phyloP scores from a whole-genome alignment of 2,797 vertebrate species.

The Dermochelys coriacea region DNA sequence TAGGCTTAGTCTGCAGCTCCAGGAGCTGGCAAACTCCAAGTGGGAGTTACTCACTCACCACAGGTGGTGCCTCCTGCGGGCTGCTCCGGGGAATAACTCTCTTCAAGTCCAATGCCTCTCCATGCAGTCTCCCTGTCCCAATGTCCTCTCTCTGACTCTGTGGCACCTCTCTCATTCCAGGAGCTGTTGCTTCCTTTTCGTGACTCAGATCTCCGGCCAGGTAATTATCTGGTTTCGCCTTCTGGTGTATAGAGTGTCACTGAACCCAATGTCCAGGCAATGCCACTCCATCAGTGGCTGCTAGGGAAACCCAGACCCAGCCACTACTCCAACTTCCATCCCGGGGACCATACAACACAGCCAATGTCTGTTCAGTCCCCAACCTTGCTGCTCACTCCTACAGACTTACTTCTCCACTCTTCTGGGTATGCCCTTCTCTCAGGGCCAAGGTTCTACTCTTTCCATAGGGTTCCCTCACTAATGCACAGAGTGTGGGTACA shows the following conservation, averaged over 20 bases:
- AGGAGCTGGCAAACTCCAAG: no score
- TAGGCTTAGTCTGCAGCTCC: no score
- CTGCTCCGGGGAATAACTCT: no score
- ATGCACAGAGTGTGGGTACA: background rate
- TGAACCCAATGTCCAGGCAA: background rate
- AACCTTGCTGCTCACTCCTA: background rate
- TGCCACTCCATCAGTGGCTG: background rate
- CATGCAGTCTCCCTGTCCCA: no score
- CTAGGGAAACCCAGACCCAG: background rate
- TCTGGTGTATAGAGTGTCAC: background rate
- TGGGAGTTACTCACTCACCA: no score
- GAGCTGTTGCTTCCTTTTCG: no score
- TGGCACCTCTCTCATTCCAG: no score
- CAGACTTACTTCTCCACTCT: background rate
- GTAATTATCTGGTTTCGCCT: background rate
- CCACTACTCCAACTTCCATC: background rate
- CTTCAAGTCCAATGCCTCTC: no score
- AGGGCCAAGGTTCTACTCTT: background rate
- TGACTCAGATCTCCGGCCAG: background rate
- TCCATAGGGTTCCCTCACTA: background rate
- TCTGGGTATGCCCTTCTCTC: background rate
- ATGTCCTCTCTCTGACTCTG: no score
- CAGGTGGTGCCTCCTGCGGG: no score
- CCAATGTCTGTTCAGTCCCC: background rate
- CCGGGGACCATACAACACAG: background rate